Evolutionary conservation across 2,888 invertebrate species (phyloP), one percentile per base, ranked within the genome.

Genomic region (Adelphocoris suturalis): DNA sequence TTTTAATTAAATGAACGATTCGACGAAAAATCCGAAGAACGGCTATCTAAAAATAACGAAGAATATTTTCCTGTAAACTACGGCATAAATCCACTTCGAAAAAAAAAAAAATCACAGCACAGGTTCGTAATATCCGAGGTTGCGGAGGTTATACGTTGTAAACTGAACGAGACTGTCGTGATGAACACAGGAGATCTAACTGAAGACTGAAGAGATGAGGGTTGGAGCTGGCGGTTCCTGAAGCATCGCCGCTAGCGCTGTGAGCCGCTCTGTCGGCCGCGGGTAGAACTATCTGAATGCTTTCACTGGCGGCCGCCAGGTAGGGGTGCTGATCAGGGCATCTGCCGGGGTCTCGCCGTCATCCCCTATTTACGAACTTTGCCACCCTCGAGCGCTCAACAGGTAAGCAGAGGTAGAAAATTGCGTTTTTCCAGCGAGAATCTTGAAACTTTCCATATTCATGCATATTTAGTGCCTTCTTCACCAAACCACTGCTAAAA

Each of bases 41-140:
- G 37, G 57, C 37, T 28, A 68, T 13, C 19, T 57, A 19, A 75
- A 80, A 80, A 82, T 52, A 81, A 47, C n/a, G 48, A 81, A 2
- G 52, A 82, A 27, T 12, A 52, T 27, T 23, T 78, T 88, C 19
- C 12, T 46, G 27, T 47, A 28, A 78, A 88, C 78, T 76, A 80
- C 88, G 88, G 76, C 88, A 78, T 88, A 68, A 46, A 78, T 86
- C 76, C 87, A 87, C 87, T n/a, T 88, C 82, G 82, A 61, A n/a
- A n/a, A 76, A 87, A n/a, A n/a, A 87, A 88, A 28, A 88, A 88
- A 88, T 88, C 88, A 88, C 88, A 78, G 80, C 88, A 78, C 88
- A 27, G 76, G 37, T 86, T 88, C 88, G 88, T 76, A 88, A 88
- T 68, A 78, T 88, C 88, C 88, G 88, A 80, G 52, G 37, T 27